A percentile compares a stretch with the other conserved stretches of the same genome.
Evolutionary conservation across 1,140 invertebrate genomes (phyloP).

Genomic region (Hyles euphorbiae): DNA sequence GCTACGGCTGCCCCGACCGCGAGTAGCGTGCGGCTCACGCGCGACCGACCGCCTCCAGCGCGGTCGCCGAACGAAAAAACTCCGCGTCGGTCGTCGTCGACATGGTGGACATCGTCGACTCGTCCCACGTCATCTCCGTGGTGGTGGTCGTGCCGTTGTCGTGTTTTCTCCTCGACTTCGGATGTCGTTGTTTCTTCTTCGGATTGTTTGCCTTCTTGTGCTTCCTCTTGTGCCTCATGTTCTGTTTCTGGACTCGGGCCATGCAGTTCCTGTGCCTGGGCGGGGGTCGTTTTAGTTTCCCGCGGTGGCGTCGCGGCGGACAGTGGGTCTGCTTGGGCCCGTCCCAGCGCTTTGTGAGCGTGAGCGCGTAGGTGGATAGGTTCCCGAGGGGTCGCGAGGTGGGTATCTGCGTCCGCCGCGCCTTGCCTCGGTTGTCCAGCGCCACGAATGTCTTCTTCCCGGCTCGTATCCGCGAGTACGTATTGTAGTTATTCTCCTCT

Average conservation of each 20-base stretch:
- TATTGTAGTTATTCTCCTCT: constrained; percentile 89
- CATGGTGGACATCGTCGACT: constrained; percentile 66
- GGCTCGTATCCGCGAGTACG: constrained; percentile 85
- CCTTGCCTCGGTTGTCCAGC: constrained; percentile 81
- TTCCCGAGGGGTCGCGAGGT: constrained; percentile 81
- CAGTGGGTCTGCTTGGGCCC: constrained; percentile 46
- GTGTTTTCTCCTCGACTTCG: constrained; percentile 63
- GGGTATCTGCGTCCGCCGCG: constrained; percentile 82
- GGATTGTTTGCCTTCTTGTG: constrained; percentile 67
- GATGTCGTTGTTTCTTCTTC: constrained; percentile 62
- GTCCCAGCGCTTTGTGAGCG: constrained; percentile 78
- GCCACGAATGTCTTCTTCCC: constrained; percentile 84
- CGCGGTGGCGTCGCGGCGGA: constrained; percentile 49
- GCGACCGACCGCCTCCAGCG: constrained; percentile 66
- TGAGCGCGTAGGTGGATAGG: constrained; percentile 83
- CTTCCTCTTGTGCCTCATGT: constrained; percentile 57
- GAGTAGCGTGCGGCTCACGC: constrained; percentile 56
- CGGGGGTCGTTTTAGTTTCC: constrained; percentile 57
- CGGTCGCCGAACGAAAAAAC: constrained; percentile 74
- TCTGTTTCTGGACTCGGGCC: constrained; percentile 54
- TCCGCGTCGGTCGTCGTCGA: constrained; percentile 61
- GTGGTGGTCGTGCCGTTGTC: constrained; percentile 61
- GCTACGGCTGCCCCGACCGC: constrained; percentile 63
- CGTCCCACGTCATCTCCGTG: constrained; percentile 60
- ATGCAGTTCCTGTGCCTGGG: constrained; percentile 59